phyloP scores from a whole-genome alignment of 2,797 vertebrate species.

The Carcharodon carcharias region DNA sequence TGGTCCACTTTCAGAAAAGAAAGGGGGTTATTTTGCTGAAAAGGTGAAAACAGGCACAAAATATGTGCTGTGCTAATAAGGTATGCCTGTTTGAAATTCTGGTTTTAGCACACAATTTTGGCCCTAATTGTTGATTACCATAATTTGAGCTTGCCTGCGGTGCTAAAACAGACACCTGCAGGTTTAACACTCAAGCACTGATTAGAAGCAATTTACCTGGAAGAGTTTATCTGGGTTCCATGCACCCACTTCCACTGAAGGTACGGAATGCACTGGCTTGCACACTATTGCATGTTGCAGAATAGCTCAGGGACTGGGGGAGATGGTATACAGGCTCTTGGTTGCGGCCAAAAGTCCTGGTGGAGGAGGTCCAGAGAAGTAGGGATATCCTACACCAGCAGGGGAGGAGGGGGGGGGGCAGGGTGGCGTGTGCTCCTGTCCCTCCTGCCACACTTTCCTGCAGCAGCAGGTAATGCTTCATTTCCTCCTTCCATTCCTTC shows the following conservation, averaged over 20 bases:
- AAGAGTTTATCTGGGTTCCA: neutral
- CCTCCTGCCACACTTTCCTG: neutral
- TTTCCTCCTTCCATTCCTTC: neutral
- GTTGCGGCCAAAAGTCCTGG: neutral
- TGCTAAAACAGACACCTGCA: neutral
- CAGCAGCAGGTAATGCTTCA: neutral
- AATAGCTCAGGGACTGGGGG: neutral
- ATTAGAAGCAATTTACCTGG: slow-evolving; percentile 1
- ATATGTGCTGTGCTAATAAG: neutral
- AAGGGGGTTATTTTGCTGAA: neutral
- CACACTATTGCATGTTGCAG: neutral
- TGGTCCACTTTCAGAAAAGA: neutral
- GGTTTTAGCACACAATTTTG: neutral
- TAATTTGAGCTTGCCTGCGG: neutral
- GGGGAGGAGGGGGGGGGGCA: neutral
- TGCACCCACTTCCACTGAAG: neutral
- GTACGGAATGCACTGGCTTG: neutral
- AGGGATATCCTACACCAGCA: neutral
- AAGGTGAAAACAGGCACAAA: neutral
- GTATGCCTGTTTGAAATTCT: neutral
- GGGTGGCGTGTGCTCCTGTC: neutral
- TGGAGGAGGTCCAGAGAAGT: neutral
- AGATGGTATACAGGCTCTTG: neutral
- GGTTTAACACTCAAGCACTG: slow-evolving; percentile 1
- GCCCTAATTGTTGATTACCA: neutral